Conservation (phyloP, 2,113 vertebrate species). For the Passer montanus region DNA sequence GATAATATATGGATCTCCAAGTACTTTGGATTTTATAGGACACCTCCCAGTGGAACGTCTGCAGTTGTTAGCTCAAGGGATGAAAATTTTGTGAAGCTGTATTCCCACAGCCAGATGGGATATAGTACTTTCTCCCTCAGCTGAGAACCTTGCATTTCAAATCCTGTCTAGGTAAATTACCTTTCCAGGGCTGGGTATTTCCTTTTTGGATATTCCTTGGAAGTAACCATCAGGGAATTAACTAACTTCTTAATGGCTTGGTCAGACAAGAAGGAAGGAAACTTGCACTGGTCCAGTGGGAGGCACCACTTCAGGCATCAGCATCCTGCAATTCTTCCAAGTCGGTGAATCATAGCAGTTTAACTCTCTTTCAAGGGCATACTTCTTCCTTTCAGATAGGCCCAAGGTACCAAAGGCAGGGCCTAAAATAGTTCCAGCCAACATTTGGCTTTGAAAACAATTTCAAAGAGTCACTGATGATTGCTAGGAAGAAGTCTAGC, state of each 20-base stretch:
- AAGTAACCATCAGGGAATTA: conserved; percentile 68
- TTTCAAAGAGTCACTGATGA: conserved; percentile 9
- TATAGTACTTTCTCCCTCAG: conserved; percentile 29
- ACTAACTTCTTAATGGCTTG: conserved; percentile 75
- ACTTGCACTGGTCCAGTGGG: conserved; percentile 66
- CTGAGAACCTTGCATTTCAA: conserved; percentile 52
- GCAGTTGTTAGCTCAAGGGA: conserved; percentile 16
- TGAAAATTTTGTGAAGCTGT: conserved; percentile 3
- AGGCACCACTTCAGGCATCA: conserved; percentile 71
- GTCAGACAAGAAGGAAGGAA: conserved; percentile 82
- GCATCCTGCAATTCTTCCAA: conserved; percentile 83
- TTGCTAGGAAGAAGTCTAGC: conserved; percentile 3
- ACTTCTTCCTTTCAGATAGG: conserved; percentile 75
- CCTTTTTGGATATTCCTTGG: conserved; percentile 75
- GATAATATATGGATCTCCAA: conserved; percentile 1
- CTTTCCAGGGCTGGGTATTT: conserved; percentile 73
- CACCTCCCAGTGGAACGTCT: conserved; percentile 3
- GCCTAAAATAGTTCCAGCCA: conserved; percentile 74
- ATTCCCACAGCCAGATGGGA: not conserved
- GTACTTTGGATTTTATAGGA: conserved; percentile 14
- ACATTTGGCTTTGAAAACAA: conserved; percentile 59
- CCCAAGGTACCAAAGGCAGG: conserved; percentile 64
- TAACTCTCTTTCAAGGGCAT: conserved; percentile 77
- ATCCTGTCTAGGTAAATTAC: conserved; percentile 78
- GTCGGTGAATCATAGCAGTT: conserved; percentile 77